Conservation (phyloP, 2,888 invertebrate genomes). For the Diadromus collaris region DNA sequence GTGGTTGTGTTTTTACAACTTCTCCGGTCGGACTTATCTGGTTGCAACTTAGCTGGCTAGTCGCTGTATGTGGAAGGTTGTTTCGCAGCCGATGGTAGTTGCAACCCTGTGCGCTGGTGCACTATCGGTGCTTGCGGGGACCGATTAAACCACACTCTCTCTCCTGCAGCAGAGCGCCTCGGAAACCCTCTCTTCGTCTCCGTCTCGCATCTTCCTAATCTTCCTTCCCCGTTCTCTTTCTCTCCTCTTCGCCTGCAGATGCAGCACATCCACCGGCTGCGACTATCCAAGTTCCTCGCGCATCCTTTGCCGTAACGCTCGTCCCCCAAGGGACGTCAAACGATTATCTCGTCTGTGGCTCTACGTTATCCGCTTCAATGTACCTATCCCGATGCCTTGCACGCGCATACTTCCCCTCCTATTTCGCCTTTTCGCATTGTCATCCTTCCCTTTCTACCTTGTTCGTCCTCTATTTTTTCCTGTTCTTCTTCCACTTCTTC, state of each 20-base stretch:
- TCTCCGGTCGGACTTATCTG: background rate
- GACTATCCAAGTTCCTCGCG: constrained; percentile 47
- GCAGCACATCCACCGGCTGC: constrained; percentile 17
- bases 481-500: background rate
- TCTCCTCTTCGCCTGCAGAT: constrained; percentile 13
- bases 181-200: background rate
- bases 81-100: constrained; percentile 16
- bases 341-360: constrained; percentile 53
- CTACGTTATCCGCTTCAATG: constrained; percentile 20
- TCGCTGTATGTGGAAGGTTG: constrained; percentile 9
- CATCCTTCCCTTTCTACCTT: constrained; percentile 3
- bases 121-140: constrained; percentile 32
- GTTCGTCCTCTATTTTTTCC: too few species aligned
- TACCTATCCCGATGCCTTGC: constrained; percentile 17
- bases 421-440: constrained; percentile 17
- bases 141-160: constrained; percentile 34
- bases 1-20: background rate
- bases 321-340: constrained; percentile 42
- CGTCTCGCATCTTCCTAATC: constrained; percentile 1
- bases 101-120: constrained; percentile 17
- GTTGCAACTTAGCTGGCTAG: background rate
- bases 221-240: background rate
- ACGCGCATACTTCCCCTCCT: background rate
- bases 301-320: constrained; percentile 42
- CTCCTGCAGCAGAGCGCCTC: constrained; percentile 2